A percentile compares a stretch with the other conserved stretches of the same genome.
Evolutionary conservation across 1,140 invertebrate genomes (phyloP).

Genomic region (Sitophilus oryzae): DNA sequence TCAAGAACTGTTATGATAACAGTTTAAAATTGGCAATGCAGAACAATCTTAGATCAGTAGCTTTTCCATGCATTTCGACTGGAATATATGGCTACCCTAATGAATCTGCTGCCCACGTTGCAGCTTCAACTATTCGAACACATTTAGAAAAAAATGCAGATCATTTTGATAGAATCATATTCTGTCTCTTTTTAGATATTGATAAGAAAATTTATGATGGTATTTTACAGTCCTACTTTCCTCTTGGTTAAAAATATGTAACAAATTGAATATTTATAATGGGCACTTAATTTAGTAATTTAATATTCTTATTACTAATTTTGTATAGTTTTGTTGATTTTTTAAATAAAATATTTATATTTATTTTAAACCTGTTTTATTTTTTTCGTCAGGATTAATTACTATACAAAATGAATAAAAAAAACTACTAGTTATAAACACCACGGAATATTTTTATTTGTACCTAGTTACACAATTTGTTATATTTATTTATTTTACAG

Average conservation of each 20-base stretch:
- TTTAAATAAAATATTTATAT: too few relatives aligned
- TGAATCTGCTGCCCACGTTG: constrained; percentile 66
- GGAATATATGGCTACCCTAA: constrained; percentile 82
- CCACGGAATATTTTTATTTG: too few relatives aligned
- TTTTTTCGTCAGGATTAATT: too few relatives aligned
- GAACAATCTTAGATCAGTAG: constrained; percentile 61
- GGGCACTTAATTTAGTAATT: too few relatives aligned
- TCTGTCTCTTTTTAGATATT: constrained; percentile 68
- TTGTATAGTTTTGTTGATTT: too few relatives aligned
- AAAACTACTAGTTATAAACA: too few relatives aligned
- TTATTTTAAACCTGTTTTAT: too few relatives aligned
- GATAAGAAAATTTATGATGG: constrained; percentile 72
- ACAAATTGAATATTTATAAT: background rate
- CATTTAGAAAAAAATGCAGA: constrained; percentile 59
- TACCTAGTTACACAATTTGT: too few relatives aligned
- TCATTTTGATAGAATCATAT: constrained; percentile 70
- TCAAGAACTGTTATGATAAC: constrained; percentile 66
- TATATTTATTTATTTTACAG: too few relatives aligned
- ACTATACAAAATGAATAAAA: too few relatives aligned
- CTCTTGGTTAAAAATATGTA: constrained; percentile 34
- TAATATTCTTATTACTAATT: too few relatives aligned
- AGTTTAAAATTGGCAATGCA: constrained; percentile 55
- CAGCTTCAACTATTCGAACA: constrained; percentile 58
- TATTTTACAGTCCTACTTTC: constrained; percentile 68
- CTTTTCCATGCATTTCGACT: constrained; percentile 83